Evolutionary conservation across 2,797 vertebrate genomes (phyloP), one percentile per base, ranked within the genome.

Genomic region (Neosalanx taihuensis): DNA sequence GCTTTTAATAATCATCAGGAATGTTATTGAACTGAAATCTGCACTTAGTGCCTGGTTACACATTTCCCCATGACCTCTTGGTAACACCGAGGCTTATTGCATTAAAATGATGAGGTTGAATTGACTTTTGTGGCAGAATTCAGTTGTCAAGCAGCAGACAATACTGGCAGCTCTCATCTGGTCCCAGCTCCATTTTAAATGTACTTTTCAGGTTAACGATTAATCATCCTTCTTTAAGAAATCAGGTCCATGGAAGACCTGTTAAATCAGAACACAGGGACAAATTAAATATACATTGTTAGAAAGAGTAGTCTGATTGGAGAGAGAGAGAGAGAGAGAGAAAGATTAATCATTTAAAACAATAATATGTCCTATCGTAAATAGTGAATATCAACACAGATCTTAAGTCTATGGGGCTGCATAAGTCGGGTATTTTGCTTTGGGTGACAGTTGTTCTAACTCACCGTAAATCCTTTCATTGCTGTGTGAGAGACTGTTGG

Each of bases 401-500:
- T 46, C 41, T 12, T 13, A 41, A 10, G 37, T 41, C 37, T 7
- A 46, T 26, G 23, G 20, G 58, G 58, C 10, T 10, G 23, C 10
- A 12, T 59, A 60, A 10, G 58, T 30, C 20, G 5, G 58, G 51
- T 12, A 20, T 23, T 60, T n/a, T 60, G 20, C 29, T 6, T 2
- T 3, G n/a, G 58, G 20, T 60, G 58, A 60, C 58, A 60, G 58
- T 60, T 60, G 58, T 60, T 9, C 58, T 26, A 60, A 7, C 20
- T 60, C 58, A 23, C 58, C 23, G 58, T 60, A 60, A 60, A 60
- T 60, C 58, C 23, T 60, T 60, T 60, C 10, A 60, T 60, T 60
- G 20, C 58, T 60, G 58, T 20, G 58, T 60, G 26, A 26, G 58
- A 60, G 58, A 23, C 58, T 6, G 58, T 7, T 29, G 58, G 58